Conservation (phyloP, 2,888 invertebrate species). For the Limnephilus marmoratus region DNA sequence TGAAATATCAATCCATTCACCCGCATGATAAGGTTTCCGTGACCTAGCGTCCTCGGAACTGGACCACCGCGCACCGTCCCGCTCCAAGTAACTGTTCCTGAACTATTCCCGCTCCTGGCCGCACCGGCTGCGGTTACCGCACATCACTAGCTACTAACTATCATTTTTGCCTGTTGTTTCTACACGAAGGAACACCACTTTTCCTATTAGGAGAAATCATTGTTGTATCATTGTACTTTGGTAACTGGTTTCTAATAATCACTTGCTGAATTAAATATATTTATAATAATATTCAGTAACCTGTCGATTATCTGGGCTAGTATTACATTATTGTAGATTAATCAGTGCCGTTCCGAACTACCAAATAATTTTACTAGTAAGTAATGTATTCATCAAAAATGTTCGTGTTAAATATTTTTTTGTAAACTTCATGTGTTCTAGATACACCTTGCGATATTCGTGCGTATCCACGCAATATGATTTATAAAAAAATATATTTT, state of each 20-base stretch:
- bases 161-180: background rate
- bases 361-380: background rate
- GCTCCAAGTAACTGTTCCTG: constrained; percentile 25
- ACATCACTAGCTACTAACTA: background rate
- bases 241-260: background rate
- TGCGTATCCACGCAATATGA: no score
- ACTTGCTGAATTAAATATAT: background rate
- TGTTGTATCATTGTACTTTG: background rate
- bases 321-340: background rate
- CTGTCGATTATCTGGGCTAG: background rate
- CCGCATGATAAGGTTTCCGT: constrained; percentile 42
- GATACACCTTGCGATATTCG: no score
- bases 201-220: background rate
- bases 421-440: no score
- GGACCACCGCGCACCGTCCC: constrained; percentile 8
- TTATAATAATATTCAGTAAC: background rate
- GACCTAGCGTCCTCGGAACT: constrained; percentile 34
- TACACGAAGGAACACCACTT: background rate
- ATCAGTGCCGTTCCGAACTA: background rate
- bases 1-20: constrained; percentile 47
- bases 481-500: no score
- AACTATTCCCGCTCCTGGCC: background rate
- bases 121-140: background rate
- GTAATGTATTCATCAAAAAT: background rate
- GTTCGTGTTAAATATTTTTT: no score